phyloP scores from a whole-genome alignment of 2,888 invertebrate genomes.

The Heliconius sara region DNA sequence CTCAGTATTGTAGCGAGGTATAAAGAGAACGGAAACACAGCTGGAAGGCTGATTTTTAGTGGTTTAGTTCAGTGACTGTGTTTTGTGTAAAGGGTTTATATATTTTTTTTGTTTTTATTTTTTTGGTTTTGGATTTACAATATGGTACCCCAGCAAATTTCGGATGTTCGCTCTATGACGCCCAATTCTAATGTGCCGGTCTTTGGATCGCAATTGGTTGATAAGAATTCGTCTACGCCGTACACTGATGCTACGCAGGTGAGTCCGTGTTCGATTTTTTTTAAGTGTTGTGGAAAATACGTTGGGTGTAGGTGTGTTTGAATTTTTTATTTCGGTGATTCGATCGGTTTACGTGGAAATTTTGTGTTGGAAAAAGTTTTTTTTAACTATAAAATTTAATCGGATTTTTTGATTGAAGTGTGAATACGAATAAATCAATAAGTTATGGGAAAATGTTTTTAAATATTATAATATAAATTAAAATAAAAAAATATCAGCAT shows the following conservation, averaged over 20 bases:
- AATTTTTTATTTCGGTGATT: neutral
- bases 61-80: conserved; percentile 81
- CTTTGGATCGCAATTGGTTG: conserved; percentile 96
- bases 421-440: neutral
- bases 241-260: conserved; percentile 99
- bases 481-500: neutral
- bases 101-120: neutral
- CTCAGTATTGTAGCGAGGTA: conserved; percentile 81
- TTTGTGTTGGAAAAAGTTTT: neutral
- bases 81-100: conserved; percentile 64
- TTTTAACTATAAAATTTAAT: neutral
- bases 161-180: conserved; percentile 83
- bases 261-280: conserved; percentile 62
- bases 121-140: conserved; percentile 67
- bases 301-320: neutral
- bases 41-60: conserved; percentile 75
- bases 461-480: neutral
- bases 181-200: conserved; percentile 87
- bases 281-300: neutral
- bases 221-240: conserved; percentile 95
- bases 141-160: conserved; percentile 91
- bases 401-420: neutral
- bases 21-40: conserved; percentile 75
- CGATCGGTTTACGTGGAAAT: neutral
- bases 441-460: neutral